Percentiles rank a stretch among this genome's conserved stretches.
Evolutionary conservation across 2,888 invertebrate genomes (phyloP).

Genomic region (Amitus sp.): DNA sequence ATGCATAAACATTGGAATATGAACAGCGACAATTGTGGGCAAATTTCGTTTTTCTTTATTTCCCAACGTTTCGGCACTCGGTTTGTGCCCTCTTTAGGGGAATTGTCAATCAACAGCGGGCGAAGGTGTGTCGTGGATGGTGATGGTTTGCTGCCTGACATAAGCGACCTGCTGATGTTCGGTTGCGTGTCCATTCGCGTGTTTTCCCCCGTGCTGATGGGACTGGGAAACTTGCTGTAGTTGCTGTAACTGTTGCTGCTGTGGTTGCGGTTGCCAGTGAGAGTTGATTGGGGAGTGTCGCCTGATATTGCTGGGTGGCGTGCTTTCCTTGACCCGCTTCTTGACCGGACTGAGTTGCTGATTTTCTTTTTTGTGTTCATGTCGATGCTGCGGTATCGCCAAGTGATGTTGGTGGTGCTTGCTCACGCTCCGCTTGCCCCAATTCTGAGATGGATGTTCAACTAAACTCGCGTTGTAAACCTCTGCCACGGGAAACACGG

Average conservation of each 20-base stretch:
- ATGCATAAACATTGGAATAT: no score
- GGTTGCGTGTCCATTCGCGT: slow-evolving; percentile 49
- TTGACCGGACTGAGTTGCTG: slow-evolving; percentile 96
- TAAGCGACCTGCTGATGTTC: slow-evolving; percentile 62
- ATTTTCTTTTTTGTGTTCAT: slow-evolving; percentile 82
- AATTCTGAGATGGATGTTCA: slow-evolving; percentile 66
- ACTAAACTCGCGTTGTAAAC: slow-evolving; percentile 70
- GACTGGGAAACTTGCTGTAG: slow-evolving; percentile 43
- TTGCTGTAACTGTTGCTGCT: slow-evolving; percentile 47
- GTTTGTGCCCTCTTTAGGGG: no score
- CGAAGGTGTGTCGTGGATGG: slow-evolving; percentile 94
- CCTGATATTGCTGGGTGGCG: slow-evolving; percentile 75
- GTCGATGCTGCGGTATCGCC: slow-evolving; percentile 70
- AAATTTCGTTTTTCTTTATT: no score
- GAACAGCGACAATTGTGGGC: no score
- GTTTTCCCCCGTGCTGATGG: slow-evolving; percentile 51
- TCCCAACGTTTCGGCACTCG: slow-evolving; percentile 81
- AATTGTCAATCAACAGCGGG: no score
- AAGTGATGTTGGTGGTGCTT: slow-evolving; percentile 71
- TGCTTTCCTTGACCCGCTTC: slow-evolving; percentile 95
- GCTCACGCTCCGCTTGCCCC: slow-evolving; percentile 67
- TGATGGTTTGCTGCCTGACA: slow-evolving; percentile 84
- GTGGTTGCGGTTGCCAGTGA: slow-evolving; percentile 64
- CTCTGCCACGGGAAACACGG: slow-evolving; percentile 72
- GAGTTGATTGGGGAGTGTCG: slow-evolving; percentile 62